Evolutionary conservation across 2,888 invertebrate species (phyloP).

Genomic region (Anagyrus pseudococci): DNA sequence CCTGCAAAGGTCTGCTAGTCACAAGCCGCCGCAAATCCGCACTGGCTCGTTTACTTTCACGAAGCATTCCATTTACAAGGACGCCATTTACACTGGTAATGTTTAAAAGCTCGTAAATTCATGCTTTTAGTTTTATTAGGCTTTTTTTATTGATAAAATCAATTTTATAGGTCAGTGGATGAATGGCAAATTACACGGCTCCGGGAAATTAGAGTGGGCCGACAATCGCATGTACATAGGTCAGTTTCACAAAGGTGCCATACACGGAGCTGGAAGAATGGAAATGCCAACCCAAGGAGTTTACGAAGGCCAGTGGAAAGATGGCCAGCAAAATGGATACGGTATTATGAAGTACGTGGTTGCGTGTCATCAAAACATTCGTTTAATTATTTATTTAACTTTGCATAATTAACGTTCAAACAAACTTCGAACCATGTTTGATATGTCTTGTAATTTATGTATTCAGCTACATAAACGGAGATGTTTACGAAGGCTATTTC

Average conservation of each 20-base stretch:
- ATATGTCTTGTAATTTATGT: slow-evolving; percentile 20
- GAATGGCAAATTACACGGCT: slow-evolving; percentile 83
- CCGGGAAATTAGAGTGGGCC: slow-evolving; percentile 81
- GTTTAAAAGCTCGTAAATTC: no score
- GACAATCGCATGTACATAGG: slow-evolving; percentile 84
- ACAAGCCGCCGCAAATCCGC: slow-evolving; percentile 75
- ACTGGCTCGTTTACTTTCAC: slow-evolving; percentile 77
- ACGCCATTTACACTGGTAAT: slow-evolving; percentile 79
- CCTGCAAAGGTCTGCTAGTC: slow-evolving; percentile 69
- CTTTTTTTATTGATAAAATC: neutral
- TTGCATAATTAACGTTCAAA: neutral
- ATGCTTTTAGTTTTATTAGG: neutral
- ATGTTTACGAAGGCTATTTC: slow-evolving; percentile 86
- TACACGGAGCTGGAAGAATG: slow-evolving; percentile 76
- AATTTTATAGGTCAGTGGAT: slow-evolving; percentile 71
- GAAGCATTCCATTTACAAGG: slow-evolving; percentile 75
- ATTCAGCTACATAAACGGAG: slow-evolving; percentile 73
- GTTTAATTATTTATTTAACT: slow-evolving; percentile 44
- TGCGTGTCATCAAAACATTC: no score
- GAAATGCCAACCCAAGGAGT: slow-evolving; percentile 71
- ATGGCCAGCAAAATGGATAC: slow-evolving; percentile 83
- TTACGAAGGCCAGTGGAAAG: slow-evolving; percentile 82
- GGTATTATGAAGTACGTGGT: slow-evolving; percentile 75
- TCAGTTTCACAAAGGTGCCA: slow-evolving; percentile 76
- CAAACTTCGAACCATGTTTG: slow-evolving; percentile 11